These are phyloP conservation scores for Columba livia DNA, from an alignment of 2,113 vertebrate species.

Conservation along the genomic window DNA sequence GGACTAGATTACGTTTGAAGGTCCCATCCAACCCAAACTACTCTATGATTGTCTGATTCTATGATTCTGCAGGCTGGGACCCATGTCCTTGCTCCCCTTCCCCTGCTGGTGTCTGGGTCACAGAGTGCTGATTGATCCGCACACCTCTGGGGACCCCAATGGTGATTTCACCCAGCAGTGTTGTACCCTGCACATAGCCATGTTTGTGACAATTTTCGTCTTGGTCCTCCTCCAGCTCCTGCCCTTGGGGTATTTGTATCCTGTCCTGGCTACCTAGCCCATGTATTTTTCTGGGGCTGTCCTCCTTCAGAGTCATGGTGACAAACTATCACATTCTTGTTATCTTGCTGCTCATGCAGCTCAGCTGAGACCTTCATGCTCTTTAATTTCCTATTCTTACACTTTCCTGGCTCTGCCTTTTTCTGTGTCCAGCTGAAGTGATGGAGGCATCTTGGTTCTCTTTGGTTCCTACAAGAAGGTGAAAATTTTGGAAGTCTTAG, in stretches of 20 bases:
- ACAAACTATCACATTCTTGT: neutral
- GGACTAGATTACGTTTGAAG: no score
- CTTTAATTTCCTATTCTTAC: neutral
- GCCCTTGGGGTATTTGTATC: neutral
- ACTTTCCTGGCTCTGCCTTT: neutral
- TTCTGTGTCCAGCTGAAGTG: neutral
- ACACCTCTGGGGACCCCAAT: no score
- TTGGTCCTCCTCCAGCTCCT: neutral
- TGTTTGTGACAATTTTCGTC: accelerated
- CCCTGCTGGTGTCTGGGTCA: neutral
- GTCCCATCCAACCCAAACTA: no score
- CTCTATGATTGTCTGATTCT: no score
- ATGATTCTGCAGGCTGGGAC: no score
- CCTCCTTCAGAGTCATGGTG: neutral
- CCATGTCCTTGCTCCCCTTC: accelerated
- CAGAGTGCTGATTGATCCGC: accelerated
- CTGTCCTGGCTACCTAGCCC: neutral
- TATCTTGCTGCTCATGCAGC: neutral
- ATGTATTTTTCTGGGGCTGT: neutral
- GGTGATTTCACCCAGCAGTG: neutral
- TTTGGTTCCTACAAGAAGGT: neutral
- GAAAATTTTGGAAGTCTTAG: neutral
- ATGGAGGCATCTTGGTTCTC: neutral
- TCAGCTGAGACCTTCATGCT: neutral
- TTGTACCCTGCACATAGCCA: accelerated